A percentile compares a stretch with the other conserved stretches of the same genome.
These are phyloP conservation scores for Geococcyx californianus DNA, from an alignment of 2,113 vertebrate genomes.

Conservation along the genomic window DNA sequence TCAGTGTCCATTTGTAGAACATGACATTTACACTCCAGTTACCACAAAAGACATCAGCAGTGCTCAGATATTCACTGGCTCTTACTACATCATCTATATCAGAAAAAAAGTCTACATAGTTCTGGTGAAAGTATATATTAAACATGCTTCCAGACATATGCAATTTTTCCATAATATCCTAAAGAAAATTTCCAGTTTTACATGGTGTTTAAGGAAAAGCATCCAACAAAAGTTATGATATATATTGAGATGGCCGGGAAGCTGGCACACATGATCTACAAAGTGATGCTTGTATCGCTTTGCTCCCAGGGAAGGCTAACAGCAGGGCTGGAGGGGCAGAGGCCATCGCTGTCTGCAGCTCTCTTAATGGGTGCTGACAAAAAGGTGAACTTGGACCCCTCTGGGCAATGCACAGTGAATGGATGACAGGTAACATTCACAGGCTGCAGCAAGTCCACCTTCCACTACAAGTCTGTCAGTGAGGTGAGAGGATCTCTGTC, in stretches of 20 bases:
- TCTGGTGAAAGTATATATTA: conserved; percentile 96
- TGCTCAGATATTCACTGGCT: conserved; percentile 92
- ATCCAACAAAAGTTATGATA: background rate
- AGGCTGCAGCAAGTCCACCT: background rate
- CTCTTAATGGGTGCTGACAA: background rate
- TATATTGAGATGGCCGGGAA: background rate
- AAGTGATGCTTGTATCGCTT: background rate
- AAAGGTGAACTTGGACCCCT: background rate
- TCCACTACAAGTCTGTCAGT: background rate
- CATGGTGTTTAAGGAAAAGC: background rate
- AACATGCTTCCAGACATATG: conserved; percentile 91
- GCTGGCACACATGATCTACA: background rate
- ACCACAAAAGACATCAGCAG: conserved; percentile 86
- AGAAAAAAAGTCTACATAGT: conserved; percentile 92
- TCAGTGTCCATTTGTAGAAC: background rate
- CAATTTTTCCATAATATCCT: conserved; percentile 90
- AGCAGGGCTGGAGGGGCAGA: background rate
- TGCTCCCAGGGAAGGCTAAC: background rate
- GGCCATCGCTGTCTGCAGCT: background rate
- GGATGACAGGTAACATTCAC: background rate
- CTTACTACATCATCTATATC: conserved; percentile 86
- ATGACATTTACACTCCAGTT: conserved; percentile 88
- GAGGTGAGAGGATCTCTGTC: background rate
- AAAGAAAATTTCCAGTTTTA: background rate
- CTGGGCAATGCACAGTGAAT: background rate